These are phyloP conservation scores for Onychomys arenicola DNA, from an alignment of 2,797 vertebrate genomes.

Conservation along the genomic window DNA sequence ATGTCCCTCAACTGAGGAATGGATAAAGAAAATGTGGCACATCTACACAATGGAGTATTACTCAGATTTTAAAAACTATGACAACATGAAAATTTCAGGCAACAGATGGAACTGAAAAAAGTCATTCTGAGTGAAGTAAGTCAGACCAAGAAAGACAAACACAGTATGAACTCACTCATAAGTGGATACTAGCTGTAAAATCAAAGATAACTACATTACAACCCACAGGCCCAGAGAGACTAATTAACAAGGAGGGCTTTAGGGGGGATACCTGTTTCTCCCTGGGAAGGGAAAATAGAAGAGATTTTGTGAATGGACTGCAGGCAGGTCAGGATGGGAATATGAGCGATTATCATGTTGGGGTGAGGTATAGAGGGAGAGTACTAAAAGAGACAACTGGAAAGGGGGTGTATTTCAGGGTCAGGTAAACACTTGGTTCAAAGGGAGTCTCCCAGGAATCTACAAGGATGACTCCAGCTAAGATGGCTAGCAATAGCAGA, in stretches of 20 bases:
- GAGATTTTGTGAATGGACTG: neutral
- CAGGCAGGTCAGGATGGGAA: too few relatives aligned
- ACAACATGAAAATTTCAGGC: neutral
- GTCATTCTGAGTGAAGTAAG: neutral
- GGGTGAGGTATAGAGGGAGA: neutral
- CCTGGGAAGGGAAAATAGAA: neutral
- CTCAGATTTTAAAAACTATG: neutral
- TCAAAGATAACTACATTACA: neutral
- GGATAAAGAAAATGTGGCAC: neutral
- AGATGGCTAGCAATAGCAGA: neutral
- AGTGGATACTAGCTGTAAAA: neutral
- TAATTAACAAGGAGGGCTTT: neutral
- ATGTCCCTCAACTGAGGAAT: neutral
- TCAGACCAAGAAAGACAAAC: neutral
- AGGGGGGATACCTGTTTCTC: neutral
- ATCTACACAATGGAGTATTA: neutral
- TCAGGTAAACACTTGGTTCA: rapidly evolving
- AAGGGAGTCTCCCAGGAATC: neutral
- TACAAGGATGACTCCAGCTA: neutral
- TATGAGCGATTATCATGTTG: rapidly evolving
- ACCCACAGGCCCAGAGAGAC: neutral
- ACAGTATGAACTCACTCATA: neutral
- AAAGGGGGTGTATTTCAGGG: neutral
- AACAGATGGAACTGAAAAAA: neutral
- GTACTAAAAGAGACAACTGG: neutral